Evolutionary conservation across 2,113 vertebrate species (phyloP), one percentile per base, ranked within the genome.

Genomic region (Brachyistius frenatus): DNA sequence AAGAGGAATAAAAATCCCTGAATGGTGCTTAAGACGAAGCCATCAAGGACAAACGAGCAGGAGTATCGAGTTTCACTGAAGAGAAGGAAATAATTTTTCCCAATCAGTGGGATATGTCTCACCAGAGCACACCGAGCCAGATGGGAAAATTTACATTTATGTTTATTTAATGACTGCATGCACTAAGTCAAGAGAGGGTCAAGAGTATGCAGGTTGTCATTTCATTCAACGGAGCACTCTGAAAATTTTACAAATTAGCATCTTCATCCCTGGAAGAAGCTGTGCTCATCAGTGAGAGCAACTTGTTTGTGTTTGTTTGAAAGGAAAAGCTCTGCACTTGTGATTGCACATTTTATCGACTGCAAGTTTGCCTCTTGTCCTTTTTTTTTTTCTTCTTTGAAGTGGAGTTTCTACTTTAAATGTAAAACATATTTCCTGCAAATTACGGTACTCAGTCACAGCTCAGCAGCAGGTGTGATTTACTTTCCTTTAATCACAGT

Each of bases 131-230:
- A 8, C 6, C 6, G 14, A 32, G 36, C 8, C 47, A 46, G 65
- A 74, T 16, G n/a, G 44, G 14, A 2, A 33, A 56, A 57, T 65
- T 23, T 33, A 39, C 52, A 32, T 65, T 65, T 41, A 23, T 23
- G 23, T 65, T 57, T 56, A 7, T 41, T 50, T 23, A 71, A 39
- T 10, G 30, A 32, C 8, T 30, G 31, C 74, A 37, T 5, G 6
- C 49, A 32, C 1, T 1, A 65, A 15, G 60, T 65, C 23, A 8
- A 54, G 67, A 57, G 52, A 39, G 23, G 60, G 60, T 78, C 60
- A 37, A 50, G 60, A 66, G 61, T 10, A 15, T 35, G 67, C 33
- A 66, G 44, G 53, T 35, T 65, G 49, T 56, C 52, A 50, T 32
- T 78, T 16, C 39, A 41, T 32, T 78, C 31, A 50, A 33, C 30